Evolutionary conservation across 2,888 invertebrate genomes (phyloP).

Genomic region (Arrhopalites spinosus): DNA sequence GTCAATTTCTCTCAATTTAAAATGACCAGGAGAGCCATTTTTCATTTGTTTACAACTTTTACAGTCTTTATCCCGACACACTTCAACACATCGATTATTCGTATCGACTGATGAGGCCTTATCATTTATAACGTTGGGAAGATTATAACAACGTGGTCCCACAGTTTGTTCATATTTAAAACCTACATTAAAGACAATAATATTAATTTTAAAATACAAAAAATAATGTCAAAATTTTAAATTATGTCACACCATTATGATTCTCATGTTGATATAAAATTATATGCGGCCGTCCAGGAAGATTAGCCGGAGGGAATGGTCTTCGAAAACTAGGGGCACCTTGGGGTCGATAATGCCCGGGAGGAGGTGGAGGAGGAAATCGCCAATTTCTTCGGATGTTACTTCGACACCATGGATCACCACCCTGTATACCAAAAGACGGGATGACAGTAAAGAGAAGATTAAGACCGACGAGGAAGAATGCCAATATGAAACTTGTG

Average conservation of each 20-base stretch:
- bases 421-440: background rate
- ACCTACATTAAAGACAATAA: constrained; percentile 30
- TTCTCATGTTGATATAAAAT: constrained; percentile 25
- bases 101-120: constrained; percentile 48
- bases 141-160: constrained; percentile 49
- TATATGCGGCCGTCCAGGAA: constrained; percentile 29
- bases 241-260: constrained; percentile 37
- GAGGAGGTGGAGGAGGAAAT: constrained; percentile 30
- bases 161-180: constrained; percentile 47
- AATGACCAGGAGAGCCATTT: constrained; percentile 50
- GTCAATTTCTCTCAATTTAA: constrained; percentile 42
- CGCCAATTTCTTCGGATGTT: constrained; percentile 25
- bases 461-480: background rate
- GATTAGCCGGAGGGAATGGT: background rate
- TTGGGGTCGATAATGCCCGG: background rate
- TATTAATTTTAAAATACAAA: background rate
- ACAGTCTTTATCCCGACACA: constrained; percentile 48
- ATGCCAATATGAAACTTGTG: too few relatives aligned
- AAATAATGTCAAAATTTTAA: constrained; percentile 11
- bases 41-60: constrained; percentile 44
- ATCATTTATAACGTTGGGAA: constrained; percentile 49
- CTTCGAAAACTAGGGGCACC: background rate
- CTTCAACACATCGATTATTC: constrained; percentile 43
- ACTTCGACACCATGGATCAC: constrained; percentile 18
- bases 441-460: background rate